A percentile compares a stretch with the other conserved stretches of the same genome.
Conservation (phyloP, 2,113 vertebrate species). For the Epinephelus cyanopodus region DNA sequence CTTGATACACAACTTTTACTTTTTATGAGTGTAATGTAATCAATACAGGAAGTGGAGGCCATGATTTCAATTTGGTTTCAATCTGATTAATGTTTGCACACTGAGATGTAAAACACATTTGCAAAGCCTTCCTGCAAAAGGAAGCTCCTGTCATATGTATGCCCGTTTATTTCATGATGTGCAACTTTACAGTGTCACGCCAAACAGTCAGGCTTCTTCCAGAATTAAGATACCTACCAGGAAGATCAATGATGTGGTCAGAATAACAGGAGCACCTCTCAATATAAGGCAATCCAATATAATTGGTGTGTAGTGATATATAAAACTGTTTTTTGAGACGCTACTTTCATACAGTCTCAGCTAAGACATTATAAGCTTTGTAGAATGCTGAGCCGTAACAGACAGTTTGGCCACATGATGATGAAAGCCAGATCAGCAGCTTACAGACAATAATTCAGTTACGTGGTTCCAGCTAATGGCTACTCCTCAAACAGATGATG, state of each 20-base stretch:
- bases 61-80: background rate
- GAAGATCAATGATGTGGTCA: background rate
- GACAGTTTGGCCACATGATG: background rate
- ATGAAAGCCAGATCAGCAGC: conserved; percentile 41
- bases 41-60: background rate
- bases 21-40: background rate
- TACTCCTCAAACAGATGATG: conserved; percentile 23
- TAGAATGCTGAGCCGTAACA: background rate
- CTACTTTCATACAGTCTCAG: background rate
- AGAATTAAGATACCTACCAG: background rate
- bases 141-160: background rate
- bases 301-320: background rate
- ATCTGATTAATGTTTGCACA: background rate
- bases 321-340: background rate
- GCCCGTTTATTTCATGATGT: background rate
- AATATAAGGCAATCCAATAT: background rate
- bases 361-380: background rate
- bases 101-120: background rate
- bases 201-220: background rate
- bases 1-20: background rate
- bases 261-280: background rate
- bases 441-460: conserved; percentile 24
- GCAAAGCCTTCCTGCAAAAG: background rate
- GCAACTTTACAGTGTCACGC: background rate
- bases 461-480: background rate